These are phyloP conservation scores for Cynodonichthys magdalenae DNA, from an alignment of 2,797 vertebrate genomes.

Conservation along the genomic window DNA sequence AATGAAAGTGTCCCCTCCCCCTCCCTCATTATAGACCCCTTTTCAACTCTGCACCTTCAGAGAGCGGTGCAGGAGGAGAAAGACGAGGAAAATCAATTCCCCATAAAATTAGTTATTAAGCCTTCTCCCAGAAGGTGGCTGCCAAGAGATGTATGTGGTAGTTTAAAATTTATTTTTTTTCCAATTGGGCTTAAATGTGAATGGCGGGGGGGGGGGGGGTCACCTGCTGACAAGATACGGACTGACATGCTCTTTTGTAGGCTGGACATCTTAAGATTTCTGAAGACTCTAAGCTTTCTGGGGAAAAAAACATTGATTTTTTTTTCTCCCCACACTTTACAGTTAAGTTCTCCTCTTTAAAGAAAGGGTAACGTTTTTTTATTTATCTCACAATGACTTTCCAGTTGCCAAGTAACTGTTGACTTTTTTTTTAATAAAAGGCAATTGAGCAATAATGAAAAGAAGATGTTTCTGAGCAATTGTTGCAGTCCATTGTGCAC, in stretches of 20 bases:
- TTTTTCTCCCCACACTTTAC: constrained; percentile 15
- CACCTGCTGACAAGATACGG: constrained; percentile 65
- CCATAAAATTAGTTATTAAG: constrained; percentile 79
- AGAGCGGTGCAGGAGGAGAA: constrained; percentile 44
- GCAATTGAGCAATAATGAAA: constrained; percentile 22
- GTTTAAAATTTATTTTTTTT: constrained; percentile 69
- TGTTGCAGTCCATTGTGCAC: background rate
- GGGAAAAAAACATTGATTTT: constrained; percentile 24
- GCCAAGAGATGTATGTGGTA: constrained; percentile 50
- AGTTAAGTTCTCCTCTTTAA: constrained; percentile 20
- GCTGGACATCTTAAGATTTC: constrained; percentile 48
- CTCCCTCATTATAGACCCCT: constrained; percentile 49
- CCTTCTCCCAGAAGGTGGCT: constrained; percentile 61
- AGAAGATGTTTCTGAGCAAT: background rate
- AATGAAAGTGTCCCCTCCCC: constrained; percentile 57
- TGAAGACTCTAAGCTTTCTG: constrained; percentile 34
- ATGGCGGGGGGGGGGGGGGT: constrained; percentile 1
- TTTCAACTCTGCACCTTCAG: constrained; percentile 56
- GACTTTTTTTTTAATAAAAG: constrained; percentile 26
- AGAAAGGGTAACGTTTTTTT: constrained; percentile 14
- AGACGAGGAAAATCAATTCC: constrained; percentile 69
- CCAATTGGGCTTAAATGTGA: constrained; percentile 73
- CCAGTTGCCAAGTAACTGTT: constrained; percentile 33
- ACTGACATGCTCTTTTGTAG: constrained; percentile 58
- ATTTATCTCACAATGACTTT: constrained; percentile 19